Conservation (phyloP, 1,140 invertebrate genomes). For the Apis florea region DNA sequence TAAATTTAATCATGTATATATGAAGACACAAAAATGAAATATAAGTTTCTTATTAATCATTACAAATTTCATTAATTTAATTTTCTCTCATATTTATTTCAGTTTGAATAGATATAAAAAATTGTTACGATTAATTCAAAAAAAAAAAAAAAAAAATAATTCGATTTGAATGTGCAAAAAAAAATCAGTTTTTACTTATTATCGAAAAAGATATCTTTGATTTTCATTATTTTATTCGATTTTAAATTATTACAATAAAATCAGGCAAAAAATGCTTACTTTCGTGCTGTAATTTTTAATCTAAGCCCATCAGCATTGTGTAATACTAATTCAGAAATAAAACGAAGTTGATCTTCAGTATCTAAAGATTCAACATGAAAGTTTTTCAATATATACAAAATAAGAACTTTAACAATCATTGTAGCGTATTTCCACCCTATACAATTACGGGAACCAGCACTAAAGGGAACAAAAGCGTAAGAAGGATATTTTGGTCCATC, state of each 20-base stretch:
- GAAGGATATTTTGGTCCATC: conserved; percentile 75
- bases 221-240: background rate
- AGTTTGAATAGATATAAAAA: background rate
- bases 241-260: background rate
- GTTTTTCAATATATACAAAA: conserved; percentile 80
- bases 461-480: conserved; percentile 83
- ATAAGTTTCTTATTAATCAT: background rate
- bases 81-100: background rate
- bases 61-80: background rate
- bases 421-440: conserved; percentile 81
- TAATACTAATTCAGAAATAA: conserved; percentile 69
- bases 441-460: conserved; percentile 81
- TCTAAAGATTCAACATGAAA: conserved; percentile 78
- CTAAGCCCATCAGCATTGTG: conserved; percentile 68
- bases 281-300: conserved; percentile 67
- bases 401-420: conserved; percentile 82
- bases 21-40: background rate
- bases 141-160: background rate
- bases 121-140: background rate
- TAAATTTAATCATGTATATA: too few species aligned
- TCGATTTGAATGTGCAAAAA: background rate
- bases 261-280: background rate
- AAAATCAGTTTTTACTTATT: background rate
- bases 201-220: background rate
- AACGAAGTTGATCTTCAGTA: conserved; percentile 62